A percentile compares a stretch with the other conserved stretches of the same genome.
These are phyloP conservation scores for Ditula angustiorana DNA, from an alignment of 2,888 invertebrate species.

Conservation along the genomic window DNA sequence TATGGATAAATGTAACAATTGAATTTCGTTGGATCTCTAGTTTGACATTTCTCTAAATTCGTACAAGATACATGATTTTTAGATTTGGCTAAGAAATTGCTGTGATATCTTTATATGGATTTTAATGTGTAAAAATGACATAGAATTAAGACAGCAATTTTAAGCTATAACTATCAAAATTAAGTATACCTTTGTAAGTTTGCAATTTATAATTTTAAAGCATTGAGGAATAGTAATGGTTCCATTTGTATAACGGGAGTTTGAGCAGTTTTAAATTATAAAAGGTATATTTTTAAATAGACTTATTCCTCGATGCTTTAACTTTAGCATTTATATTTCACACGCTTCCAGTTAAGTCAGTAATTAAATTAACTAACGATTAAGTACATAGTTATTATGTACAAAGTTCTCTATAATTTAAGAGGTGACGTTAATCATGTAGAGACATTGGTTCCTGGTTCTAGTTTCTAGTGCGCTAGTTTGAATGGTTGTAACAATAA, in stretches of 20 bases:
- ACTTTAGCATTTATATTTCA: neutral
- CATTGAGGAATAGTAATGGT: neutral
- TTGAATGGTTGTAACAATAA: constrained; percentile 38
- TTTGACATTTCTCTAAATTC: neutral
- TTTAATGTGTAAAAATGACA: constrained; percentile 26
- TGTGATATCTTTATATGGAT: constrained; percentile 47
- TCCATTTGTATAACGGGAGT: too few species aligned
- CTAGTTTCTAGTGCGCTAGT: constrained; percentile 46
- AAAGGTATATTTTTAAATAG: neutral
- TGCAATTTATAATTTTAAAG: neutral
- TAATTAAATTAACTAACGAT: neutral
- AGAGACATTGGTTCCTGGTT: neutral
- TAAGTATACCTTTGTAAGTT: neutral
- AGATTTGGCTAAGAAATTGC: constrained; percentile 33
- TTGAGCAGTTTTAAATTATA: neutral
- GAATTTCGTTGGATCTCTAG: neutral
- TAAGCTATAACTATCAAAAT: constrained; percentile 7
- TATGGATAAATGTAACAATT: too few species aligned
- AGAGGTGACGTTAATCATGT: neutral
- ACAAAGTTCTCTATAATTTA: neutral
- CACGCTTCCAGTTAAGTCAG: neutral
- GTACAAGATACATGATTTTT: neutral
- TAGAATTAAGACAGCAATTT: constrained; percentile 37
- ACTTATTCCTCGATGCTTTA: neutral
- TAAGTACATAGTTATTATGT: constrained; percentile 23